These are phyloP conservation scores for Ceratina calcarata DNA, from an alignment of 1,140 invertebrate genomes.

Conservation along the genomic window DNA sequence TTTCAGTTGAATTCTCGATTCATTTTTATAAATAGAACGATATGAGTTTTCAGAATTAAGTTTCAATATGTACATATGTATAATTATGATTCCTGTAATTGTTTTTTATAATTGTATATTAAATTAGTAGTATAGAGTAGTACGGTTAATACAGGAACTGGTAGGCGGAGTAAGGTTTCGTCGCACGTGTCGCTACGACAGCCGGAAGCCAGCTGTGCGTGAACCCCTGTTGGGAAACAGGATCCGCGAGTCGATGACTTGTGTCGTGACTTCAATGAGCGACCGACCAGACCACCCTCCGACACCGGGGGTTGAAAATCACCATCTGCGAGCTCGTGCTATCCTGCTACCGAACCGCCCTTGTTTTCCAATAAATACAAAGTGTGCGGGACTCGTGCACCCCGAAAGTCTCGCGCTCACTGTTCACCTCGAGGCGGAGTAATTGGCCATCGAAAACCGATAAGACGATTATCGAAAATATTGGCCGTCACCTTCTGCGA, in stretches of 20 bases:
- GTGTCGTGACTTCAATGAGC: slow-evolving; percentile 58
- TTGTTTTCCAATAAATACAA: slow-evolving; percentile 80
- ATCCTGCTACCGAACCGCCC: slow-evolving; percentile 77
- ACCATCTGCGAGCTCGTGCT: slow-evolving; percentile 67
- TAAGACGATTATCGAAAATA: slow-evolving; percentile 49
- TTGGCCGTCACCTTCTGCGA: slow-evolving; percentile 47
- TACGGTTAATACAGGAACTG: too few relatives aligned
- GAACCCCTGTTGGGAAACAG: slow-evolving; percentile 15
- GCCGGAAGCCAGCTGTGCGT: slow-evolving; percentile 13
- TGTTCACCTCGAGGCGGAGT: too few relatives aligned
- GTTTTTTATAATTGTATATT: neutral
- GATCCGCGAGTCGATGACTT: slow-evolving; percentile 59
- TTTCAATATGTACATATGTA: neutral
- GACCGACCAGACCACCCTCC: slow-evolving; percentile 59
- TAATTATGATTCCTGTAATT: too few relatives aligned
- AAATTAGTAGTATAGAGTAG: neutral
- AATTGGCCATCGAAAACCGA: slow-evolving; percentile 47
- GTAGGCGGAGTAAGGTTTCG: neutral
- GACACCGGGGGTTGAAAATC: slow-evolving; percentile 67
- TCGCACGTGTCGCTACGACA: neutral
- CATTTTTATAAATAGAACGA: too few relatives aligned
- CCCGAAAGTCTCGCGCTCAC: neutral
- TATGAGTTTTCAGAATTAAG: too few relatives aligned
- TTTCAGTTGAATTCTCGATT: too few relatives aligned
- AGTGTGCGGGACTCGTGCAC: slow-evolving; percentile 46